phyloP scores from a whole-genome alignment of 2,888 invertebrate genomes.

The Eupeodes latifasciatus region DNA sequence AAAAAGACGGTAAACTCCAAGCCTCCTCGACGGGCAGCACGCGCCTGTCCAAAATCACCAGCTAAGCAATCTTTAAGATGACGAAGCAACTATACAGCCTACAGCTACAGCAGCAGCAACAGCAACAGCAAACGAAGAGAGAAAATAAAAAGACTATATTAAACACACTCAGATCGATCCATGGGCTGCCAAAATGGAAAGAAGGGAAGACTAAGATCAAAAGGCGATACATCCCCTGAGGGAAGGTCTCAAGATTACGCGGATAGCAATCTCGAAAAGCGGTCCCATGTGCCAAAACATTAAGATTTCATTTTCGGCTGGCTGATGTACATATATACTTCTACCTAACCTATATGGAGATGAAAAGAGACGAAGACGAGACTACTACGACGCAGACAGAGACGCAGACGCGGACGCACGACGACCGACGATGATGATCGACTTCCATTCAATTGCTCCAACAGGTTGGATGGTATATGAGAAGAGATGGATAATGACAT shows the following conservation, averaged over 20 bases:
- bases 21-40: constrained; percentile 65
- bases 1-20: constrained; percentile 26
- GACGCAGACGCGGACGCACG: not conserved
- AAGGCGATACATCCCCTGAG: constrained; percentile 19
- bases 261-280: constrained; percentile 46
- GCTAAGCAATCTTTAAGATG: constrained; percentile 73
- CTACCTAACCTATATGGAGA: not conserved
- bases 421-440: constrained; percentile 52
- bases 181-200: not conserved
- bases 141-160: constrained; percentile 28
- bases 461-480: constrained; percentile 51
- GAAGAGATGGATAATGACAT: constrained; percentile 35
- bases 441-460: constrained; percentile 50
- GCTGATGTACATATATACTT: too few relatives aligned
- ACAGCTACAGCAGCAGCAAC: constrained; percentile 37
- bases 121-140: constrained; percentile 17
- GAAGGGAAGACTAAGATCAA: constrained; percentile 19
- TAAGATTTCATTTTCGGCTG: constrained; percentile 59
- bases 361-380: constrained; percentile 30
- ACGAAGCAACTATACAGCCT: constrained; percentile 66
- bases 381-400: not conserved
- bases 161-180: constrained; percentile 6
- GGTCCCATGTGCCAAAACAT: constrained; percentile 59
- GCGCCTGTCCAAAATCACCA: constrained; percentile 73
- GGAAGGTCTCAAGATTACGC: constrained; percentile 54